Percentiles rank a stretch among this genome's conserved stretches.
Evolutionary conservation across 2,888 invertebrate genomes (phyloP).

Genomic region (Dryobotodes eremita): DNA sequence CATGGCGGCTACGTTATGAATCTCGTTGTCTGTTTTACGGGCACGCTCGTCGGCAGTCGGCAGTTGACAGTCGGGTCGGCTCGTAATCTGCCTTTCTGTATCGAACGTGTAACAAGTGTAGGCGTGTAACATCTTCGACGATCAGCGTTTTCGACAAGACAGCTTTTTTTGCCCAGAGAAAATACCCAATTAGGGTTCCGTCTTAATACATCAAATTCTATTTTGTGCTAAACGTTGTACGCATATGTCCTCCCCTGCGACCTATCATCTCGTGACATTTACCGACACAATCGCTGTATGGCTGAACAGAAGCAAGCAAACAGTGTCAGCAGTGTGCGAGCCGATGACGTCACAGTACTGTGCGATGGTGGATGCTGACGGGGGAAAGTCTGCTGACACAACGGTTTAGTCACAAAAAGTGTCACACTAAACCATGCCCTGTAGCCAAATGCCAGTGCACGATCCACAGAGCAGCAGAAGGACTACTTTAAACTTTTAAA

Average conservation of each 20-base stretch:
- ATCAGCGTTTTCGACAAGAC: constrained; percentile 15
- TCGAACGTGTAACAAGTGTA: neutral
- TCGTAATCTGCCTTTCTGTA: constrained; percentile 17
- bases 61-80: neutral
- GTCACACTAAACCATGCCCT: constrained; percentile 3
- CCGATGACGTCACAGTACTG: constrained; percentile 4
- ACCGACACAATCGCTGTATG: neutral
- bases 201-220: neutral
- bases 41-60: neutral
- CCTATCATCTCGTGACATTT: no score
- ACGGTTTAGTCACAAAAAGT: constrained; percentile 22
- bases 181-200: neutral
- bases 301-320: neutral
- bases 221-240: neutral
- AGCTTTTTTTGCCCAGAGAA: neutral
- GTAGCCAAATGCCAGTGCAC: neutral
- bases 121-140: neutral
- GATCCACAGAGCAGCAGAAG: neutral
- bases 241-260: neutral
- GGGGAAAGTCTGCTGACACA: constrained; percentile 11
- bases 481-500: neutral
- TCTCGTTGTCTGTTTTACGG: constrained; percentile 35
- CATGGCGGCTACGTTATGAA: constrained; percentile 23
- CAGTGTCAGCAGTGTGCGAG: neutral
- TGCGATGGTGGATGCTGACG: neutral